Evolutionary conservation across 2,113 vertebrate species (phyloP), one percentile per base, ranked within the genome.

Genomic region (Malurus alboscapulatus): DNA sequence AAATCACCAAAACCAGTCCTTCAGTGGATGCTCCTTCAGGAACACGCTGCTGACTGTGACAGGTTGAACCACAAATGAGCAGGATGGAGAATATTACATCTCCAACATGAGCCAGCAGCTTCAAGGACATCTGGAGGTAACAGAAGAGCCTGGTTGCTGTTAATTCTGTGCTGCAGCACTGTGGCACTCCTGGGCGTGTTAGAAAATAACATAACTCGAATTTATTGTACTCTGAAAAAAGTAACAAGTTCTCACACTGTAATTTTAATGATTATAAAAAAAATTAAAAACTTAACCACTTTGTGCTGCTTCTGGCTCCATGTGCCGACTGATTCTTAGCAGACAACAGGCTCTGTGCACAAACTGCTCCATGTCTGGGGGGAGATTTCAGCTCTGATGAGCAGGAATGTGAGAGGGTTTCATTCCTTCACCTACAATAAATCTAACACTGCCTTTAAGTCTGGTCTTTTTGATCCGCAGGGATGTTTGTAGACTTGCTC

Each of bases 81-180:
- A 92, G 80, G 36, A 87, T 77, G 78, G 88, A 73, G 68, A 92
- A 48, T 42, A 67, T 62, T 63, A 18, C 2, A 0, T 75, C 67
- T 80, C 81, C 2, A 27, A n/a, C 34, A 40, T 6, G 48, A 93
- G 72, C 47, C 89, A 57, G 84, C 84, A 90, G 78, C 72, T 84
- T 83, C 95, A 96, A 96, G 96, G 96, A 92, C 96, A 68, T 79
- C 68, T 94, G 89, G 91, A 97, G 96, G 96, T 94, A 92, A 97
- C 69, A 61, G 67, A 55, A 84, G 88, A 95, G 87, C 61, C 76
- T 86, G 80, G 53, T 8, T 94, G 73, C 91, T 95, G 29, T 75
- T 47, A 93, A 88, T 72, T 86, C 67, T 44, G 38, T 86, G 74
- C 92, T 90, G 89, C 94, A 89, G 95, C 68, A 67, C 45, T 34